Base-by-base conservation (phyloP, 2,888 invertebrate genomes). In the Geophilus truncorum region DNA sequence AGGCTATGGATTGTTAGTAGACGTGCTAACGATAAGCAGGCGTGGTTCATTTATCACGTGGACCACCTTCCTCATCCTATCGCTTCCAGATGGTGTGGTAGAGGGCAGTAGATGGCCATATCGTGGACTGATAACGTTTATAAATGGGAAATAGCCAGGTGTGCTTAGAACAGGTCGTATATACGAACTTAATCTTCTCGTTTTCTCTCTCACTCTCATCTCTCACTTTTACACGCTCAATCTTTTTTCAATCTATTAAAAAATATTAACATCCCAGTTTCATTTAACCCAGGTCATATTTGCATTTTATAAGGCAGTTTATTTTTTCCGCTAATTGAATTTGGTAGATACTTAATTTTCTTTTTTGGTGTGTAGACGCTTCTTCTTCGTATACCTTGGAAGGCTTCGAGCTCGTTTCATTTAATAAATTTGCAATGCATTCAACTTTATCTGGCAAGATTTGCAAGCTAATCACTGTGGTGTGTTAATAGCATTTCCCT, bases 361-460 rank as follows among this genome's bases (percentile, higher is more conserved):
- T 62, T 62, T 40, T 62, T 62, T 21, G 57, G 57, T 62, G n/a
- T 40, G 40, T 40, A 40, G 57, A 62, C 21, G 6, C 57, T 62
- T 62, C 57, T 62, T 21, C 57, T 62, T n/a, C n/a, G 21, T 0
- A 62, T 4, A 23, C 18, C 10, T 10, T 62, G 21, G 21, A 62
- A 21, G 57, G 57, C 57, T 62, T 18, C 57, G 21, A 62, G n/a
- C 57, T 62, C 57, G 23, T 62, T 62, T 62, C n/a, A 62, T 23
- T 62, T 62, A 62, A 62, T 62, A 62, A 62, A 62, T 62, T 62
- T 62, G 57, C 57, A 62, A 62, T 62, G 57, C 57, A 62, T 62
- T 62, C 57, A 62, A 62, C 57, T 62, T 62, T 62, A 62, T 23
- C 57, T 62, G n/a, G 57, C 57, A 62, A 62, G 57, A 62, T 62